Evolutionary conservation across 2,113 vertebrate genomes (phyloP), one percentile per base, ranked within the genome.

Genomic region (Tragelaphus scriptus): DNA sequence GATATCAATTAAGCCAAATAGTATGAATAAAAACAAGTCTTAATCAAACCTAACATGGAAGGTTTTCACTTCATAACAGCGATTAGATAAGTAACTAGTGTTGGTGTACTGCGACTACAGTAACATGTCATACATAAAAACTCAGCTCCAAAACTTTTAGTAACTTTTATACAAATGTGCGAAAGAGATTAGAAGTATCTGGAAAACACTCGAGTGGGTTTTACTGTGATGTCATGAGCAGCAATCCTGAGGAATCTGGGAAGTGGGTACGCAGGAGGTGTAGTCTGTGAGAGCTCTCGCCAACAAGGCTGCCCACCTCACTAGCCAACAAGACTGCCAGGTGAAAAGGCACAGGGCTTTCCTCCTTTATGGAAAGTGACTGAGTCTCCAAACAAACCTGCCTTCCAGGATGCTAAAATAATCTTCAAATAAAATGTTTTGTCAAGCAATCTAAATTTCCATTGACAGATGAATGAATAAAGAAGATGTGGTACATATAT

Each of bases 341-440:
- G 11, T 17, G 28, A 88, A 80, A 94, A 88, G 58, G 30, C 13
- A 36, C 10, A 3, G 8, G 25, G 30, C 13, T 3, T 13, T 28
- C 25, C 47, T 32, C 59, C 68, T 25, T 40, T 80, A 65, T 25
- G 77, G 40, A 88, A 61, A 65, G 61, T 55, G 25, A 87, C 36
- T 11, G 19, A 36, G 6, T 25, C 55, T 81, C 79, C 75, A 84
- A 94, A 28, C 9, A 95, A 93, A 84, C 25, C 44, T 90, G 79
- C 44, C 65, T 93, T 80, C 90, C 82, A 88, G 40, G 26, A 58
- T 5, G 7, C 30, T 32, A n/a, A 94, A 68, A 53, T 59, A 28
- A 88, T 86, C 86, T 86, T 90, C 68, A 85, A 63, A 30, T 85
- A 71, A 85, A 71, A 81, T n/a, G 13, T 40, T 87, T 90, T 84